A percentile compares a stretch with the other conserved stretches of the same genome.
Conservation (phyloP, 2,797 vertebrate genomes). For the Hypotaenidia philippensis region DNA sequence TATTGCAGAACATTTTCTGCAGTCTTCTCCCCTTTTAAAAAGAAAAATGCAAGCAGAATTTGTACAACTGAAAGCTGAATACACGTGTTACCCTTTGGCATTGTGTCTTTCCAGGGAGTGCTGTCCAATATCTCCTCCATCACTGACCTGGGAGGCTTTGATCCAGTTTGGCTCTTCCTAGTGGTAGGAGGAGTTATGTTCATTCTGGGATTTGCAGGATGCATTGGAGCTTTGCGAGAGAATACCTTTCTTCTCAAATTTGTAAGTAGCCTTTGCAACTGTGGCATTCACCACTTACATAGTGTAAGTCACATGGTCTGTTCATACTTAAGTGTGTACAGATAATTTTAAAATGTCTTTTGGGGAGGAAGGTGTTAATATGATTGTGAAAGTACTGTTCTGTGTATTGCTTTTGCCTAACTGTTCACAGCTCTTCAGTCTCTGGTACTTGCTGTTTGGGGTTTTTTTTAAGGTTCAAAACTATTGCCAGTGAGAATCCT, state of each 20-base stretch:
- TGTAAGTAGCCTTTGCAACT: conserved; percentile 83
- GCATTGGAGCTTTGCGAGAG: conserved; percentile 95
- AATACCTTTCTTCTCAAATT: conserved; percentile 98
- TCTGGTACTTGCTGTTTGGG: neutral
- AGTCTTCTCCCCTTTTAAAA: neutral
- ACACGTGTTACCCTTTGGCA: neutral
- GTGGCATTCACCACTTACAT: neutral
- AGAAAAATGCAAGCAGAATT: neutral
- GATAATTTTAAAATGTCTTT: neutral
- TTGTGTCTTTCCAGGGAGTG: conserved; percentile 87
- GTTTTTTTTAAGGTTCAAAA: neutral
- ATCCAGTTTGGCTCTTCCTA: conserved; percentile 98
- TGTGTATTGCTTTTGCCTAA: neutral
- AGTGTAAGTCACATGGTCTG: neutral
- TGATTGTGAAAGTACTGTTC: neutral
- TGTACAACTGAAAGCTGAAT: neutral
- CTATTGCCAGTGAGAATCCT: neutral
- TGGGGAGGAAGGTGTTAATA: neutral
- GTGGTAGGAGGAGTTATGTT: conserved; percentile 99
- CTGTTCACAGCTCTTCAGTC: neutral
- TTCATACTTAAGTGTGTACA: neutral
- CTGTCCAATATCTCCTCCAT: conserved; percentile 99
- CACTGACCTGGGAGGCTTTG: conserved; percentile 96
- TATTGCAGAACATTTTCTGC: neutral
- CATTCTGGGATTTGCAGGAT: conserved; percentile 96